Percentiles rank a stretch among this genome's conserved stretches.
Conservation (phyloP, 2,888 invertebrate genomes). For the Drosophila lacicola region DNA sequence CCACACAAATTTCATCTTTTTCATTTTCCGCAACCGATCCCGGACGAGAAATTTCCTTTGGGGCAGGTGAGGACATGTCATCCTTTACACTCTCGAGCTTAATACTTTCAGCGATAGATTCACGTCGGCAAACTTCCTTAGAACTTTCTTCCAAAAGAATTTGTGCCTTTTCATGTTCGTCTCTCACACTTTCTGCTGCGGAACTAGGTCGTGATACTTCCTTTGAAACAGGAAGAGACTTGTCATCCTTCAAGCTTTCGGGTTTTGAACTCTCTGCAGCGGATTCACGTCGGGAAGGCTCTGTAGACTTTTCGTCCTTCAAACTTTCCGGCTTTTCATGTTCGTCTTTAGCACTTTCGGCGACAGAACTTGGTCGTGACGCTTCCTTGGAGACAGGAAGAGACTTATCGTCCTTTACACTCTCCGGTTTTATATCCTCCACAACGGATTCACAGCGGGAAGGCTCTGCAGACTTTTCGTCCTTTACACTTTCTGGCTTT, state of each 20-base stretch:
- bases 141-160: too few relatives aligned
- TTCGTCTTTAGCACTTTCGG: conserved; percentile 1
- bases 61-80: too few relatives aligned
- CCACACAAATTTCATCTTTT: background rate
- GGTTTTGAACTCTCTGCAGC: conserved; percentile 20
- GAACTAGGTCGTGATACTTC: conserved; percentile 38
- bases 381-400: conserved; percentile 46
- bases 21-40: conserved; percentile 25
- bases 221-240: conserved; percentile 11
- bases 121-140: too few relatives aligned
- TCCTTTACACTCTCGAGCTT: too few relatives aligned
- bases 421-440: conserved; percentile 12
- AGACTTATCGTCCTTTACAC: conserved; percentile 24
- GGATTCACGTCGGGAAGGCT: conserved; percentile 32
- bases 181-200: conserved; percentile 10
- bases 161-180: background rate
- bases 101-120: too few relatives aligned
- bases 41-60: conserved; percentile 22
- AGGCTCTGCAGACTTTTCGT: conserved; percentile 22
- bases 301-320: conserved; percentile 40
- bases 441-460: conserved; percentile 6
- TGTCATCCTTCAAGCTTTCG: conserved; percentile 17
- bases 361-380: conserved; percentile 10
- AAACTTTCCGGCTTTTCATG: conserved; percentile 9
- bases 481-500: too few relatives aligned